Percentiles rank a stretch among this genome's conserved stretches.
Conservation (phyloP, 1,140 invertebrate species). For the Calephelis nemesis region DNA sequence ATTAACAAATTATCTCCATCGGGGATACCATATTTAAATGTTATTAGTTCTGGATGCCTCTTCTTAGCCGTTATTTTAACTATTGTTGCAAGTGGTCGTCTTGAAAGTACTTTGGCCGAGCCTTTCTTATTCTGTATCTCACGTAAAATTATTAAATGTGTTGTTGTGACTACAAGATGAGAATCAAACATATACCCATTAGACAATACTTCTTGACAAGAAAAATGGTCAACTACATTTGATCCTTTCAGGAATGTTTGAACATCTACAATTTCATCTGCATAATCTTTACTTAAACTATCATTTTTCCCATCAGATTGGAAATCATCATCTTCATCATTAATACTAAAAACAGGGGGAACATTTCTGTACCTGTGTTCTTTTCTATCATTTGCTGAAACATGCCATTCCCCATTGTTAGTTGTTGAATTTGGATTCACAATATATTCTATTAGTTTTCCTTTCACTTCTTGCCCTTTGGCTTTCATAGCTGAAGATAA, state of each 20-base stretch:
- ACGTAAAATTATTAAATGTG: constrained; percentile 92
- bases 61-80: constrained; percentile 98
- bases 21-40: constrained; percentile 94
- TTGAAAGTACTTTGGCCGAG: constrained; percentile 90
- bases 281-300: constrained; percentile 48
- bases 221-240: constrained; percentile 91
- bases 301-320: constrained; percentile 55
- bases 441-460: constrained; percentile 96
- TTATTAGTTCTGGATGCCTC: constrained; percentile 95
- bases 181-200: constrained; percentile 93
- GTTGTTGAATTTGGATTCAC: constrained; percentile 87
- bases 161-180: constrained; percentile 92
- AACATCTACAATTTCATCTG: constrained; percentile 68
- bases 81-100: constrained; percentile 91
- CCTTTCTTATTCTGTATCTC: constrained; percentile 88
- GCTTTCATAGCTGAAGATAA: constrained; percentile 90
- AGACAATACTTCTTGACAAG: constrained; percentile 94
- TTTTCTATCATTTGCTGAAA: constrained; percentile 88
- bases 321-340: constrained; percentile 91
- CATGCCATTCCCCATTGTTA: constrained; percentile 85
- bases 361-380: constrained; percentile 95
- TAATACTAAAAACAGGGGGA: constrained; percentile 96
- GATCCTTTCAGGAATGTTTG: constrained; percentile 89
- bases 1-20: constrained; percentile 87
- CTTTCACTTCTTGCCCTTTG: constrained; percentile 96